Evolutionary conservation across 2,797 vertebrate genomes (phyloP).

Genomic region (Carduelis carduelis): DNA sequence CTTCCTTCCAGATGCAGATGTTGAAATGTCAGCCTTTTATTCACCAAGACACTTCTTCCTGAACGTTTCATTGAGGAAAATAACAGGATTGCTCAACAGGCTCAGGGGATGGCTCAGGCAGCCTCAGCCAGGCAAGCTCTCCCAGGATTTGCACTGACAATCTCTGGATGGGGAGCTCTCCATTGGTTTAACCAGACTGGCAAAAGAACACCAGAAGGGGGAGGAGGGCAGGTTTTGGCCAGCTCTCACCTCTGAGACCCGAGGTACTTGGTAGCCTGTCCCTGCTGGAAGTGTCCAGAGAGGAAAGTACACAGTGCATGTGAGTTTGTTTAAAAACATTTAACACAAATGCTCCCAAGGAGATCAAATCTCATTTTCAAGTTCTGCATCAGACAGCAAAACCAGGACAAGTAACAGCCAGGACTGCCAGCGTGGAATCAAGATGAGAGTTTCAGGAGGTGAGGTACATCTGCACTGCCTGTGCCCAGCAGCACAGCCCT

Average conservation of each 20-base stretch:
- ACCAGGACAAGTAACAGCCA: background rate
- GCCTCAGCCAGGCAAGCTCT: conserved; percentile 28
- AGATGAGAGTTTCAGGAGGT: background rate
- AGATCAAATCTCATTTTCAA: conserved; percentile 7
- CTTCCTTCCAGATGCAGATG: conserved; percentile 42
- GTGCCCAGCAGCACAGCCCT: background rate
- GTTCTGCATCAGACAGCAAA: background rate
- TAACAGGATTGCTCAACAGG: conserved; percentile 57
- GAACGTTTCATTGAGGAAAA: conserved; percentile 60
- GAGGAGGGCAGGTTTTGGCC: background rate
- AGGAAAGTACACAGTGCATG: background rate
- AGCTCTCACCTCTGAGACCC: background rate
- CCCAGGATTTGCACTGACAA: conserved; percentile 28
- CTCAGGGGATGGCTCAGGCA: conserved; percentile 31
- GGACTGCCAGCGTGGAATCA: background rate
- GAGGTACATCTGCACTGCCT: background rate
- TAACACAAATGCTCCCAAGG: conserved; percentile 1
- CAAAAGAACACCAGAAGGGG: background rate
- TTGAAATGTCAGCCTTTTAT: conserved; percentile 51
- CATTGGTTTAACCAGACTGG: background rate
- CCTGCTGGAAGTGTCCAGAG: background rate
- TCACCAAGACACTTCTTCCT: conserved; percentile 36
- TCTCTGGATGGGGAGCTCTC: background rate
- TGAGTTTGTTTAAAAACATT: background rate
- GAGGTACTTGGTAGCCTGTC: background rate